Evolutionary conservation across 2,113 vertebrate genomes (phyloP), one percentile per base, ranked within the genome.

Genomic region (Onychostoma macrolepis): DNA sequence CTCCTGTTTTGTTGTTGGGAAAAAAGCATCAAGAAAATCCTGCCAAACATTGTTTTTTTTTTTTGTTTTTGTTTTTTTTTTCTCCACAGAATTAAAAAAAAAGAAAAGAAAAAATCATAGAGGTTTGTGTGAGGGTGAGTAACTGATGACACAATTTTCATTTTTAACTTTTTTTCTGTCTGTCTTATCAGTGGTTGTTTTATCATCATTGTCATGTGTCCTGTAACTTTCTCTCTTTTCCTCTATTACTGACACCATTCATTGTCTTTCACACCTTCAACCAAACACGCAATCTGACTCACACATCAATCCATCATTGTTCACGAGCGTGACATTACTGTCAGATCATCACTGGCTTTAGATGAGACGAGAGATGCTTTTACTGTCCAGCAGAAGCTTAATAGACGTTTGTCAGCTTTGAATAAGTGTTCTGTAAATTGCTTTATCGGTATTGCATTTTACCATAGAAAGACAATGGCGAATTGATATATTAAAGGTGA

Each of bases 281-380:
- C 13, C 28, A 15, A 69, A 69, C 50, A n/a, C 24, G n/a, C 41
- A 50, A 41, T 81, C 12, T 50, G 77, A 24, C 72, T 86, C 86
- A 89, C 76, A 33, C 30, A 58, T 53, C 26, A 58, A 36, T 26
- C n/a, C 21, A 72, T 36, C 33, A 38, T 72, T 38, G 69, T 38
- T 72, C 19, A 24, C 2, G 1, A 38, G 9, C 19, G 15, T 50
- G 30, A 53, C 48, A 38, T 61, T 24, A 6, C 19, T 61, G 43
- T 56, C 36, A 65, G 79, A 81, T 81, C n/a, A 65, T 53, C 69
- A 24, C 1, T 72, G 69, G 69, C 8, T 38, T 72, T 24, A 38
- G 69, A 72, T 19, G 33, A 72, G 69, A 24, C 2, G 17, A 71
- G 30, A 36, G 67, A 7, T 71, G 65, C 28, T 69, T 69, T 33